These are phyloP conservation scores for Platynereis dumerilii DNA, from an alignment of 2,888 invertebrate species.

Conservation along the genomic window DNA sequence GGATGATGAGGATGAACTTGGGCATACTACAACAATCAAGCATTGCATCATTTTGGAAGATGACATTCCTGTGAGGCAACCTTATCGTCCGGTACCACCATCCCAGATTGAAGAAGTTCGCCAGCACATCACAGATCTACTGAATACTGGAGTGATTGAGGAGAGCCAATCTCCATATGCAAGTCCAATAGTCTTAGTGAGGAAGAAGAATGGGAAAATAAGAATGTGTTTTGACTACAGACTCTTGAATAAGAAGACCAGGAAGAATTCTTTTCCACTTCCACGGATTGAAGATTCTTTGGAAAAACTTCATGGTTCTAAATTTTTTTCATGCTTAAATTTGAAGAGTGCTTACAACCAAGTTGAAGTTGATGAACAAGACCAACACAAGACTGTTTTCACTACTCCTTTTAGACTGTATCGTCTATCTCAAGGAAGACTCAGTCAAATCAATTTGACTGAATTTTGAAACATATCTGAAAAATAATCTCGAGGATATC, in stretches of 20 bases:
- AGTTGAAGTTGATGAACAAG: conserved; percentile 16
- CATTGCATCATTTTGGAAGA: conserved; percentile 1
- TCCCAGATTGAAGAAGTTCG: background rate
- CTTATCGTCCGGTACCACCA: background rate
- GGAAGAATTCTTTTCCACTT: conserved; percentile 32
- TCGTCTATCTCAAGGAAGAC: too few species aligned
- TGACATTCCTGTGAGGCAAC: conserved; percentile 7
- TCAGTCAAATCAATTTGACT: too few species aligned
- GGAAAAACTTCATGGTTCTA: conserved; percentile 23
- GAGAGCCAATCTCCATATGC: conserved; percentile 34
- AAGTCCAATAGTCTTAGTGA: conserved; percentile 34
- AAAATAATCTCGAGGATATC: too few species aligned
- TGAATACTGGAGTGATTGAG: conserved; percentile 27
- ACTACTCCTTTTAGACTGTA: conserved; percentile 19
- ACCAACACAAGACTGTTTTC: conserved; percentile 25
- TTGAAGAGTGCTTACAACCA: conserved; percentile 25
- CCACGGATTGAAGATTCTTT: conserved; percentile 36
- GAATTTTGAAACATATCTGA: too few species aligned
- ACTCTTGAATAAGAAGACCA: conserved; percentile 32
- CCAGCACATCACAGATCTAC: background rate
- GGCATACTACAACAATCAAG: background rate
- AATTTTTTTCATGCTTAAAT: conserved; percentile 26
- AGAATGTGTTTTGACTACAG: conserved; percentile 31
- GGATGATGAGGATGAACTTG: background rate
- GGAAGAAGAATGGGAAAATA: conserved; percentile 28